phyloP scores from a whole-genome alignment of 2,797 vertebrate species.

The Iguana delicatissima region DNA sequence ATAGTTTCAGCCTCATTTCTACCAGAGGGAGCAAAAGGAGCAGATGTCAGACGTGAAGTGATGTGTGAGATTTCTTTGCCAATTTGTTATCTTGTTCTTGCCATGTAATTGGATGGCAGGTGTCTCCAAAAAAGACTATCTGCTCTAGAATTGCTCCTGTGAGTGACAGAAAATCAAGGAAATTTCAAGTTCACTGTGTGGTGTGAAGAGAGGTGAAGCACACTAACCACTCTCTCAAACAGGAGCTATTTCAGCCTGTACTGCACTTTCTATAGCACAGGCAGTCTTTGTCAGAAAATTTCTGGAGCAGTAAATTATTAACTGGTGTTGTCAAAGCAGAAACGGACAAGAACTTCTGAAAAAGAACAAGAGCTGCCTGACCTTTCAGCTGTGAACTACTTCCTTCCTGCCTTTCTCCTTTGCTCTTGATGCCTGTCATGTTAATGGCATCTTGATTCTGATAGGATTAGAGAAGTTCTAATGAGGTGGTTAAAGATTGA shows the following conservation, averaged over 20 bases:
- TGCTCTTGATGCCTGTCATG: background rate
- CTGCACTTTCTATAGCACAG: background rate
- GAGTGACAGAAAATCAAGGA: background rate
- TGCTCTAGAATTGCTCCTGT: background rate
- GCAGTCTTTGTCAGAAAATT: background rate
- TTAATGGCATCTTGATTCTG: background rate
- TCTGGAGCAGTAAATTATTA: background rate
- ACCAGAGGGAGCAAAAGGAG: background rate
- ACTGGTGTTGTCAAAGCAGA: background rate
- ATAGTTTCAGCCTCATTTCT: too few relatives aligned
- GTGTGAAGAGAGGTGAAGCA: background rate
- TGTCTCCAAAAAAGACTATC: background rate
- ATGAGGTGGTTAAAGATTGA: fast-evolving
- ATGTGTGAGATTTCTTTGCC: background rate
- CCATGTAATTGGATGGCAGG: background rate
- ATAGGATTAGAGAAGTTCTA: background rate
- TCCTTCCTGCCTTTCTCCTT: fast-evolving
- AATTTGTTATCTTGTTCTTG: background rate
- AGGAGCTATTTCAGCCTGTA: conserved; percentile 10
- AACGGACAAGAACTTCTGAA: fast-evolving
- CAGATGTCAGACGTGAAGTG: background rate
- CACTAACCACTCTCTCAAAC: background rate
- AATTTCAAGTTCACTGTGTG: too few relatives aligned
- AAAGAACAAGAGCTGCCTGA: background rate
- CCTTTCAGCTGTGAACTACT: background rate